Base-by-base conservation (phyloP, 1,140 invertebrate species). In the Homalodisca vitripennis region DNA sequence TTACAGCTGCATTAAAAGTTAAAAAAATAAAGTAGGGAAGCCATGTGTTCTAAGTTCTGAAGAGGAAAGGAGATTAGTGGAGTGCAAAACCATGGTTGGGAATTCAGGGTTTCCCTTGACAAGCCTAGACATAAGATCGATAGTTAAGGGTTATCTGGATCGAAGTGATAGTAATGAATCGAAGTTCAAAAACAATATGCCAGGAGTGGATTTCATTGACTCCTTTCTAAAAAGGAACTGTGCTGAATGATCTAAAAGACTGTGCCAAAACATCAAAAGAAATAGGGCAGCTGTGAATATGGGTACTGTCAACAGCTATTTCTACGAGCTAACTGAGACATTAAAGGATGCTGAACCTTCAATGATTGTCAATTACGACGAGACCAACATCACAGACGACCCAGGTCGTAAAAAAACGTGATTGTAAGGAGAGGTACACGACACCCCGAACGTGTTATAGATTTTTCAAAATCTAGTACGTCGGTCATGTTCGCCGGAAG, bases 351-450 rank as follows among this genome's bases (percentile, higher is more conserved):
- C 79, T 46, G 75, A 75, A 27, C 73, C 76, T 46, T n/a, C 69
- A 22, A 75, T 77, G 66, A 78, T 82, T 24, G 55, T 80, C 0
- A 82, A 82, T 69, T 82, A 77, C 67, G 81, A 82, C 46, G 77
- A 80, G 71, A 82, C 79, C 1, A 80, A 81, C 75, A 69, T 80
- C 17, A 72, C 70, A 0, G 79, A 80, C 71, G 76, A 81, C 73
- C 72, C 71, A 17, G 77, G 78, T n/a, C 34, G 70, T 17, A n/a
- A n/a, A 76, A 75, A 55, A 79, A 77, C 73, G 70, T 77, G 17
- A 70, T 79, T 60, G 72, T 77, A 68, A 72, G 74, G 48, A 70
- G 79, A 48, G 77, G 78, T 32, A 62, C 46, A 63, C 60, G 46
- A 13, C 41, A 67, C 46, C 64, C 64, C 20, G 66, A 67, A 46